Evolutionary conservation across 1,140 invertebrate species (phyloP).

Genomic region (Bombus waltoni): DNA sequence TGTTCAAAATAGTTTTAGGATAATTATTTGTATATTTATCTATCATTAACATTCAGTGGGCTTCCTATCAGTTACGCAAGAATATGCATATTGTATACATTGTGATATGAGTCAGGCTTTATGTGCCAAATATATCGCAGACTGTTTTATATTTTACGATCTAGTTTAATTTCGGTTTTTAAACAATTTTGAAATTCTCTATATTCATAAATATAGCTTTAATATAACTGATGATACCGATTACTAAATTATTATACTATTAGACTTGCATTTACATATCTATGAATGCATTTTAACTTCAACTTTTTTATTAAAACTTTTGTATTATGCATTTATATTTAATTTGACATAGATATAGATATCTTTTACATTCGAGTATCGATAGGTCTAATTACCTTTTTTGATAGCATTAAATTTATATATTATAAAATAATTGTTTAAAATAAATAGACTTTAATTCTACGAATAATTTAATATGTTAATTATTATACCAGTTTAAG

Average conservation of each 20-base stretch:
- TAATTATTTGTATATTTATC: constrained; percentile 49
- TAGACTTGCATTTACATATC: constrained; percentile 42
- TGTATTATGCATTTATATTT: constrained; percentile 8
- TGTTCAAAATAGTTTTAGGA: constrained; percentile 62
- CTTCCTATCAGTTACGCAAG: constrained; percentile 56
- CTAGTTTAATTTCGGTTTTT: constrained; percentile 23
- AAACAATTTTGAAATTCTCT: neutral
- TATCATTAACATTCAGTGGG: constrained; percentile 53
- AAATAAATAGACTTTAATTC: neutral
- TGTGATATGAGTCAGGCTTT: constrained; percentile 26
- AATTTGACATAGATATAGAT: neutral
- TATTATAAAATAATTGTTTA: neutral
- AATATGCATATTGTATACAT: constrained; percentile 28
- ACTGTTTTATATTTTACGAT: constrained; percentile 29
- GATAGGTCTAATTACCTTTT: neutral
- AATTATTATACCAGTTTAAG: neutral
- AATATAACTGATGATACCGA: constrained; percentile 17
- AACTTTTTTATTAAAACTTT: neutral
- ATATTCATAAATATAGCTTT: constrained; percentile 9
- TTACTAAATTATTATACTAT: neutral
- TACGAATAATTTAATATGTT: neutral
- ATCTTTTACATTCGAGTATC: neutral
- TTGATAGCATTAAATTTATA: neutral
- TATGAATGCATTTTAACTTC: constrained; percentile 19
- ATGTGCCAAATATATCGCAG: constrained; percentile 26